Evolutionary conservation across 1,140 invertebrate genomes (phyloP).

Genomic region (Leptonema lineaticorne): DNA sequence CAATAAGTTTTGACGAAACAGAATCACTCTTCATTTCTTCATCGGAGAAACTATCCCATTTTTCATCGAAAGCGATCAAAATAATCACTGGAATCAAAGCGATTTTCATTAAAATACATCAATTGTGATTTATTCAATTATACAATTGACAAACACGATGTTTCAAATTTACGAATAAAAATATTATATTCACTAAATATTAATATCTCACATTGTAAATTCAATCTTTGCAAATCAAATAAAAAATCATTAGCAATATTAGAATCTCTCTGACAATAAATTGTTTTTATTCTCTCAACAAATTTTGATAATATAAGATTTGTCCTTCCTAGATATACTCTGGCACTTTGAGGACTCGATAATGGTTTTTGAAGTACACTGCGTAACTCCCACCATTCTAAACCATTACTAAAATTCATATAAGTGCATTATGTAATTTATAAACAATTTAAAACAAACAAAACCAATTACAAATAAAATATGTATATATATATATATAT

Average conservation of each 20-base stretch:
- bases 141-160: no score
- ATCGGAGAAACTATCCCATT: conserved; percentile 64
- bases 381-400: conserved; percentile 78
- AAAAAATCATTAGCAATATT: conserved; percentile 60
- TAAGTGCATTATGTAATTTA: no score
- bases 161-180: no score
- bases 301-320: conserved; percentile 70
- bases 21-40: conserved; percentile 61
- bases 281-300: conserved; percentile 51
- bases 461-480: no score
- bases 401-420: conserved; percentile 70
- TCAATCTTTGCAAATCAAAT: conserved; percentile 69
- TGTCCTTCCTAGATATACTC: conserved; percentile 63
- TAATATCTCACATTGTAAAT: conserved; percentile 72
- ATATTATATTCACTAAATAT: no score
- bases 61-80: conserved; percentile 66
- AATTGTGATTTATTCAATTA: no score
- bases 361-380: conserved; percentile 78
- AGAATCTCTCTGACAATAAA: conserved; percentile 32
- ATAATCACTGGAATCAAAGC: conserved; percentile 65
- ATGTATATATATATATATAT: conserved; percentile 43
- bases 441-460: no score
- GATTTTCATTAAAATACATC: no score
- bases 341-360: conserved; percentile 68
- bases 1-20: conserved; percentile 66